Percentiles rank a stretch among this genome's conserved stretches.
Evolutionary conservation across 2,888 invertebrate genomes (phyloP).

Genomic region (Tribolium freemani): DNA sequence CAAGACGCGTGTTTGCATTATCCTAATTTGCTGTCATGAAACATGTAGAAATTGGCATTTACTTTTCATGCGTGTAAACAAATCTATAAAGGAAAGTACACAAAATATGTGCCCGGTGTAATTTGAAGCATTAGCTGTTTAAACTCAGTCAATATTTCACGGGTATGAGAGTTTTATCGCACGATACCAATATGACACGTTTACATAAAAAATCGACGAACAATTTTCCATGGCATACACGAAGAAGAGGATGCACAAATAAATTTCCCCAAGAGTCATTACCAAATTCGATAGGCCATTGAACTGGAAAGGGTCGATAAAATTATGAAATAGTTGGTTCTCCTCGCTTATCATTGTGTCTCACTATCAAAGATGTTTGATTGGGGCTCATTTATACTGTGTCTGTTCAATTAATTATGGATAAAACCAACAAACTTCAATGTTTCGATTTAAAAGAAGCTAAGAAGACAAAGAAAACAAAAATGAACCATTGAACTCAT

Average conservation of each 20-base stretch:
- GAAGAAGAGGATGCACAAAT: not conserved
- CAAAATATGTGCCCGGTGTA: constrained; percentile 22
- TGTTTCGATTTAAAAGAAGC: constrained; percentile 19
- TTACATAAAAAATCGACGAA: constrained; percentile 2
- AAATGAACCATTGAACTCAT: constrained; percentile 50
- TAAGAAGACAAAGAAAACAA: constrained; percentile 42
- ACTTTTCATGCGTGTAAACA: constrained; percentile 25
- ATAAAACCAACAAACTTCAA: constrained; percentile 28
- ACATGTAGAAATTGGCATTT: constrained; percentile 13
- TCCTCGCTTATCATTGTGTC: not conserved
- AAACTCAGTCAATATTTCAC: constrained; percentile 27
- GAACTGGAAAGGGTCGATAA: constrained; percentile 6
- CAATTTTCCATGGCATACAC: not conserved
- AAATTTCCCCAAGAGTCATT: not conserved
- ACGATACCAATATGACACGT: constrained; percentile 4
- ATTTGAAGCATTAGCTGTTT: constrained; percentile 30
- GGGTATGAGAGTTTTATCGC: not conserved
- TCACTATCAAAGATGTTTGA: not conserved
- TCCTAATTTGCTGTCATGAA: constrained; percentile 9
- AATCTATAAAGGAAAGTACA: constrained; percentile 26
- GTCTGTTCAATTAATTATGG: constrained; percentile 30
- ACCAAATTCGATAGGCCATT: constrained; percentile 4
- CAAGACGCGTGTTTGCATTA: not conserved
- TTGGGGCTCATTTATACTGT: not conserved
- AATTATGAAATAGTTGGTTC: not conserved